These are phyloP conservation scores for Thamnophis elegans DNA, from an alignment of 2,797 vertebrate genomes.

Conservation along the genomic window DNA sequence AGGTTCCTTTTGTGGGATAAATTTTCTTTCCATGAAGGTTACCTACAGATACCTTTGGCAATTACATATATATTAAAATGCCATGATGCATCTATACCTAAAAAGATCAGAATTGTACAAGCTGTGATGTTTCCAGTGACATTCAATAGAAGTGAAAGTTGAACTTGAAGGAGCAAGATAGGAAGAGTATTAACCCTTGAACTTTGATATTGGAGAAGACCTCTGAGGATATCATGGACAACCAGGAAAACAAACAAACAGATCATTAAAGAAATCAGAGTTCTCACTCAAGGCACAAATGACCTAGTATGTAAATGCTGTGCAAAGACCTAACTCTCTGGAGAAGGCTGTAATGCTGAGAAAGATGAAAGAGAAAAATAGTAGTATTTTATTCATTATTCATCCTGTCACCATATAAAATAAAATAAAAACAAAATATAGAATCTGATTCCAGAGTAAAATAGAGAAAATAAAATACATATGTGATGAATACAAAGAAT, in stretches of 20 bases:
- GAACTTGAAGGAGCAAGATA: background rate
- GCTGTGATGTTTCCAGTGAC: background rate
- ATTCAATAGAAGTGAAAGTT: background rate
- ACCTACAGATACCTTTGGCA: background rate
- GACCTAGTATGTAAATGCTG: background rate
- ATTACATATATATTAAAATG: background rate
- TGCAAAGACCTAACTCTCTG: background rate
- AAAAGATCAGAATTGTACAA: background rate
- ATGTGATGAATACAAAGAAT: background rate
- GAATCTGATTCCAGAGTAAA: background rate
- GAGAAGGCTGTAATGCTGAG: background rate
- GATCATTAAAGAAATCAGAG: background rate
- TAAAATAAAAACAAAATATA: background rate
- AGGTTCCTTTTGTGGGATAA: background rate
- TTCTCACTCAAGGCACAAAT: background rate
- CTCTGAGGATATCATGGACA: background rate
- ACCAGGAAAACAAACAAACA: background rate
- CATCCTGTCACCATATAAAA: background rate
- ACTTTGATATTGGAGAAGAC: background rate
- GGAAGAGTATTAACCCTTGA: background rate
- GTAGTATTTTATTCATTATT: background rate
- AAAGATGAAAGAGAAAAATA: background rate
- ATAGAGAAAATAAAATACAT: background rate
- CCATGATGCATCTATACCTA: background rate
- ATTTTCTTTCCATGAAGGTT: background rate